Evolutionary conservation across 2,113 vertebrate genomes (phyloP).

Genomic region (Plotosus lineatus): DNA sequence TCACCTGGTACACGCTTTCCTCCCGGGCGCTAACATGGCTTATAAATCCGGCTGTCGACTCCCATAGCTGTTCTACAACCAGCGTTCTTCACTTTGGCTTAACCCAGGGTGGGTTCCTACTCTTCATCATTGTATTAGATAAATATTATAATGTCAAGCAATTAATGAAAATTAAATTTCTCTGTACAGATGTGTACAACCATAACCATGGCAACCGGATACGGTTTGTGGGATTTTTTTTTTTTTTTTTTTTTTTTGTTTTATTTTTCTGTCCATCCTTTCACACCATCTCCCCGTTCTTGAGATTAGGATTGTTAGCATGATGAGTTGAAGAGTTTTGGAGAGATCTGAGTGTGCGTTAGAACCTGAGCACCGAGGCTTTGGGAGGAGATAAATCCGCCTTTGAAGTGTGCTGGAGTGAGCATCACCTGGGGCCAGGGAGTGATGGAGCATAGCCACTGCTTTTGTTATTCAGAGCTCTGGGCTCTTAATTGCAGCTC

Average conservation of each 20-base stretch:
- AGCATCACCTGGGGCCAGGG: slow-evolving; percentile 75
- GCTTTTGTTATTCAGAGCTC: slow-evolving; percentile 75
- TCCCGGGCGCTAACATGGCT: slow-evolving; percentile 2
- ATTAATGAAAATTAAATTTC: not conserved
- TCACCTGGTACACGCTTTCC: slow-evolving; percentile 22
- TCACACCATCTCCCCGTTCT: slow-evolving; percentile 31
- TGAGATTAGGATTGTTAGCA: slow-evolving; percentile 72
- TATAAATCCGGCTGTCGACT: not conserved
- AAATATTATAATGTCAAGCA: not conserved
- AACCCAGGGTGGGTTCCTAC: not conserved
- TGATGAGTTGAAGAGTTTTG: slow-evolving; percentile 78
- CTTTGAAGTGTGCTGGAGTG: slow-evolving; percentile 73
- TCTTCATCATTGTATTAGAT: not conserved
- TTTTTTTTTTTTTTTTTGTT: not conserved
- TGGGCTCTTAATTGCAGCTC: slow-evolving; percentile 70
- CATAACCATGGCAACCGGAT: not conserved
- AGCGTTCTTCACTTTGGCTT: not conserved
- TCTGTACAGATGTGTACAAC: not conserved
- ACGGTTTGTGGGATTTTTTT: not conserved
- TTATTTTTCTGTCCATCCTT: slow-evolving; percentile 7
- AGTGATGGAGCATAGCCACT: slow-evolving; percentile 51
- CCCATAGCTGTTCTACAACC: slow-evolving; percentile 1
- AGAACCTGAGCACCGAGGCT: slow-evolving; percentile 74
- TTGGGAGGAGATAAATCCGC: slow-evolving; percentile 73
- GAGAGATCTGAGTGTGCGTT: slow-evolving; percentile 76